A percentile compares a stretch with the other conserved stretches of the same genome.
phyloP scores from a whole-genome alignment of 2,888 invertebrate species.

The Pediacus dermestoides region DNA sequence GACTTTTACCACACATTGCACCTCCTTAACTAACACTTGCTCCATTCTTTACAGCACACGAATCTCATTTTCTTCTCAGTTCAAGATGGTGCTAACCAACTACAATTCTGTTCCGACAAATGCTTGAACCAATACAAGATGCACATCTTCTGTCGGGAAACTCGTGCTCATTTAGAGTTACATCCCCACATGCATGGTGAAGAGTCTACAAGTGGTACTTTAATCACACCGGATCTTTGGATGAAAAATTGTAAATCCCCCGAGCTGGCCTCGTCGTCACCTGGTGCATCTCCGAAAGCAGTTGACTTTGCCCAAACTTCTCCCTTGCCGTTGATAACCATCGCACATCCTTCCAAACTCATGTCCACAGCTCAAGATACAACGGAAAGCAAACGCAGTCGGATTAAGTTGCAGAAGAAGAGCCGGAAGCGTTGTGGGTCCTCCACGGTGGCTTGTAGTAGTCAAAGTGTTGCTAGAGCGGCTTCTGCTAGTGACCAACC shows the following conservation, averaged over 20 bases:
- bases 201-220: conserved; percentile 35
- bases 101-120: conserved; percentile 90
- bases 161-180: conserved; percentile 85
- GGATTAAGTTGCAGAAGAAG: conserved; percentile 48
- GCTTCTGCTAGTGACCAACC: conserved; percentile 42
- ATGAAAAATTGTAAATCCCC: conserved; percentile 68
- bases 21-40: too few relatives aligned
- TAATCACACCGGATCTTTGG: conserved; percentile 92
- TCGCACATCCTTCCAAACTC: conserved; percentile 64
- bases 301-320: conserved; percentile 45
- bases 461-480: conserved; percentile 1
- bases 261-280: conserved; percentile 44
- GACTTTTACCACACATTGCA: too few relatives aligned
- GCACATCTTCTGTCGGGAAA: conserved; percentile 93
- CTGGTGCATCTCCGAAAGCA: conserved; percentile 39
- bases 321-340: conserved; percentile 62
- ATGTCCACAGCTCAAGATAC: conserved; percentile 47
- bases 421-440: conserved; percentile 42
- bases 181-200: conserved; percentile 65
- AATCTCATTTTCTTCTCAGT: too few relatives aligned
- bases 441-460: conserved; percentile 48
- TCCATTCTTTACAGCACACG: too few relatives aligned
- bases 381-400: conserved; percentile 44
- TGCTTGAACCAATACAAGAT: conserved; percentile 95
- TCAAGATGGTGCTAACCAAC: conserved; percentile 84